Conservation (phyloP, 2,888 invertebrate species). For the Sipha maydis region DNA sequence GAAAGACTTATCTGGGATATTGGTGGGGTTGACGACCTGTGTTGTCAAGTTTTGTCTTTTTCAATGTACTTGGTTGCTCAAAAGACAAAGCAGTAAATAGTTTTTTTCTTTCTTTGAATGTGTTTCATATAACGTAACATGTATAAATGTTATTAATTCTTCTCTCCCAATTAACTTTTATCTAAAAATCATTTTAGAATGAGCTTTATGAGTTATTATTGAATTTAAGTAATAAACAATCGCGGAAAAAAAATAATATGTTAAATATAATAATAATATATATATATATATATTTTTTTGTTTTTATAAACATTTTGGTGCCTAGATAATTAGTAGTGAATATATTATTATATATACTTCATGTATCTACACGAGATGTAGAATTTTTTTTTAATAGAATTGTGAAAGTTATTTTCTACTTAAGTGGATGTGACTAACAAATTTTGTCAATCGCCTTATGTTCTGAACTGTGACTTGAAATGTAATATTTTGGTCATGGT, state of each 20-base stretch:
- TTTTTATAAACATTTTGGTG: conserved; percentile 21
- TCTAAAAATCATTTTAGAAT: conserved; percentile 23
- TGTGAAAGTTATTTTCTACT: neutral
- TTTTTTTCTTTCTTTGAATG: conserved; percentile 26
- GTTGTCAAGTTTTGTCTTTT: conserved; percentile 40
- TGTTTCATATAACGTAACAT: neutral
- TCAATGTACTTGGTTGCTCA: neutral
- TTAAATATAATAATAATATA: neutral
- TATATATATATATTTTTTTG: conserved; percentile 25
- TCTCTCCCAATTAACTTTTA: conserved; percentile 3
- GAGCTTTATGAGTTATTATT: conserved; percentile 36
- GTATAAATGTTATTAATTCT: conserved; percentile 16
- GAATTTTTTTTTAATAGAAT: neutral
- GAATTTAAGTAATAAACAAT: neutral
- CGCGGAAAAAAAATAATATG: neutral
- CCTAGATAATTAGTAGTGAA: conserved; percentile 11
- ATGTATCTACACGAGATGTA: neutral
- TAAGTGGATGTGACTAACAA: conserved; percentile 1
- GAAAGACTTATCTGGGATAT: conserved; percentile 19
- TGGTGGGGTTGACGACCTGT: conserved; percentile 1
- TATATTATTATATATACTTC: neutral
- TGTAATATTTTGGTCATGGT: neutral
- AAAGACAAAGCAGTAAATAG: conserved; percentile 17
- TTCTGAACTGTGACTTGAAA: neutral
- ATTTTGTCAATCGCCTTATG: conserved; percentile 3